phyloP scores from a whole-genome alignment of 2,797 vertebrate species.

The Anguilla pacifica region DNA sequence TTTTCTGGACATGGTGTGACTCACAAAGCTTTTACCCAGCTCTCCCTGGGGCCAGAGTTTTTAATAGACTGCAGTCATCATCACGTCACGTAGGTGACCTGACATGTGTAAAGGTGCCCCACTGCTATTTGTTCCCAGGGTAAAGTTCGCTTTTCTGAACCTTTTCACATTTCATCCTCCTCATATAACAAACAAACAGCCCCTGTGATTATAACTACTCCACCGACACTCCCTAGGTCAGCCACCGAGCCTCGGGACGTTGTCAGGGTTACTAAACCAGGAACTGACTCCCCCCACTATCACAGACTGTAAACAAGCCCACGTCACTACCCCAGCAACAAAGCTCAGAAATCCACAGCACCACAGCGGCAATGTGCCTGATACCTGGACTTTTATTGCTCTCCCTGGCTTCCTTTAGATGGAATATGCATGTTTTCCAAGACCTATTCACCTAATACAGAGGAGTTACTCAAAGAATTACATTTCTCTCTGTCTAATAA shows the following conservation, averaged over 20 bases:
- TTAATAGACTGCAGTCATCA: conserved; percentile 12
- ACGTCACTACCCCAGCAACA: background rate
- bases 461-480: background rate
- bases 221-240: background rate
- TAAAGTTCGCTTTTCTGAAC: conserved; percentile 12
- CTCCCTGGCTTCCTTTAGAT: conserved; percentile 15
- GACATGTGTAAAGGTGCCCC: conserved; percentile 13
- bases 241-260: background rate
- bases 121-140: conserved; percentile 2
- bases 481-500: background rate
- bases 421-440: conserved; percentile 20
- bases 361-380: background rate
- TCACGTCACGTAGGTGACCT: conserved; percentile 2
- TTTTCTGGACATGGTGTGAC: conserved; percentile 19
- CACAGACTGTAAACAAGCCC: background rate
- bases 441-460: background rate
- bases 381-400: background rate
- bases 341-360: background rate
- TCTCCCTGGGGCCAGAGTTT: background rate
- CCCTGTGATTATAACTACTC: background rate
- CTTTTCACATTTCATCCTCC: conserved; percentile 25
- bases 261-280: conserved; percentile 10
- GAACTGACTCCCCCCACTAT: background rate
- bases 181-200: conserved; percentile 19
- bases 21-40: background rate